Conservation (phyloP, 2,113 vertebrate genomes). For the Australoheros scitulus region DNA sequence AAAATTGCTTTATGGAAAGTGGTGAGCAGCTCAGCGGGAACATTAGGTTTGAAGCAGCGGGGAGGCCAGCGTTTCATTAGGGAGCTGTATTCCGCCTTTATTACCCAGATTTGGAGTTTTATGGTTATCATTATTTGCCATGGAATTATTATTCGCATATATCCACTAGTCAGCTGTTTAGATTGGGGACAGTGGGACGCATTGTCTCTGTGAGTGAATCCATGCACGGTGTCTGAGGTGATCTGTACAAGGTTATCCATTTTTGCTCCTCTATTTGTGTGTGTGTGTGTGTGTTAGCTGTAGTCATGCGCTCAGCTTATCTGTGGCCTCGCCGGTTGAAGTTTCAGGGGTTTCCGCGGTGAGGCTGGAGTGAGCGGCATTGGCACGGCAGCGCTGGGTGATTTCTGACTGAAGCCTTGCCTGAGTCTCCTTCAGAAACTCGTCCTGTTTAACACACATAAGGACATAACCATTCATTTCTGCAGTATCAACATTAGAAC, state of each 20-base stretch:
- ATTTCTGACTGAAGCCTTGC: slow-evolving; percentile 68
- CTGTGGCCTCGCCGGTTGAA: neutral
- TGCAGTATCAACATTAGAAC: neutral
- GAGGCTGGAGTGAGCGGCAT: slow-evolving; percentile 27
- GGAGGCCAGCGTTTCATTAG: slow-evolving; percentile 71
- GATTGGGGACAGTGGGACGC: slow-evolving; percentile 40
- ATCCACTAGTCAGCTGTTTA: slow-evolving; percentile 67
- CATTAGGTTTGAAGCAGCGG: slow-evolving; percentile 69
- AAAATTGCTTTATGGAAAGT: slow-evolving; percentile 79
- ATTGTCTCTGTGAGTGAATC: slow-evolving; percentile 33
- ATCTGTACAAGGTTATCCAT: slow-evolving; percentile 32
- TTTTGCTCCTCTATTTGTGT: neutral
- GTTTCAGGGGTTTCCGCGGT: neutral
- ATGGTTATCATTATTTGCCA: slow-evolving; percentile 74
- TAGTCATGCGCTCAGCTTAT: neutral
- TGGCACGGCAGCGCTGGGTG: slow-evolving; percentile 63
- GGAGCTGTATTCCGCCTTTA: slow-evolving; percentile 67
- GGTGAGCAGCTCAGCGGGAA: slow-evolving; percentile 61
- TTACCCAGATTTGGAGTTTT: slow-evolving; percentile 74
- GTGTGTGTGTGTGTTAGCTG: neutral
- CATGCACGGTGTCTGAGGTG: slow-evolving; percentile 16
- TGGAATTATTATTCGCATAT: slow-evolving; percentile 71
- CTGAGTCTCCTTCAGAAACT: slow-evolving; percentile 75
- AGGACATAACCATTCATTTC: neutral
- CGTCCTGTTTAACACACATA: slow-evolving; percentile 68